Evolutionary conservation across 2,888 invertebrate species (phyloP).

Genomic region (Cyaniris semiargus): DNA sequence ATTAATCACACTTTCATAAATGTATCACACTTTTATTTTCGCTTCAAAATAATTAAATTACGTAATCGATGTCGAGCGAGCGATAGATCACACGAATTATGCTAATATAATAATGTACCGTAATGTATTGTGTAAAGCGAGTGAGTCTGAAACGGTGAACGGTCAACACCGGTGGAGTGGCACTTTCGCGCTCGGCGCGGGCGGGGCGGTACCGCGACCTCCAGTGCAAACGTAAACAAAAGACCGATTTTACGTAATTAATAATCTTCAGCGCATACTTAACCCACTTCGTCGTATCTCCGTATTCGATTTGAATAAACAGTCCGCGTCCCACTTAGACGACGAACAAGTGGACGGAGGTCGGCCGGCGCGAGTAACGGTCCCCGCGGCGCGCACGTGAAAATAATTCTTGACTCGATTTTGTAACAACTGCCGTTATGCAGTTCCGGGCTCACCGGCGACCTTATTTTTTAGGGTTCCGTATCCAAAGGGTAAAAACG

Average conservation of each 20-base stretch:
- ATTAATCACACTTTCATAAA: too few relatives aligned
- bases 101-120: constrained; percentile 41
- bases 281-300: constrained; percentile 6
- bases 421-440: constrained; percentile 78
- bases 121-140: constrained; percentile 58
- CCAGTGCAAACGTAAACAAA: constrained; percentile 45
- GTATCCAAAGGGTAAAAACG: too few relatives aligned
- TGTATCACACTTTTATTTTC: constrained; percentile 15
- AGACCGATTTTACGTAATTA: constrained; percentile 28
- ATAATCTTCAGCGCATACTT: neutral
- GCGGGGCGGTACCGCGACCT: constrained; percentile 45
- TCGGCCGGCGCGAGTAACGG: constrained; percentile 64
- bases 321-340: constrained; percentile 58
- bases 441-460: constrained; percentile 76
- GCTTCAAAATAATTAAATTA: constrained; percentile 6
- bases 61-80: constrained; percentile 17
- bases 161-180: constrained; percentile 56
- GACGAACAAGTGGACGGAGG: constrained; percentile 53
- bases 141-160: constrained; percentile 64
- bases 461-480: too few relatives aligned
- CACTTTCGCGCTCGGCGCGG: constrained; percentile 68
- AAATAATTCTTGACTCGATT: constrained; percentile 80
- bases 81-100: constrained; percentile 26
- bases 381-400: constrained; percentile 69
- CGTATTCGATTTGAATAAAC: constrained; percentile 25